Evolutionary conservation across 2,797 vertebrate genomes (phyloP).

Genomic region (Vespertilio murinus): DNA sequence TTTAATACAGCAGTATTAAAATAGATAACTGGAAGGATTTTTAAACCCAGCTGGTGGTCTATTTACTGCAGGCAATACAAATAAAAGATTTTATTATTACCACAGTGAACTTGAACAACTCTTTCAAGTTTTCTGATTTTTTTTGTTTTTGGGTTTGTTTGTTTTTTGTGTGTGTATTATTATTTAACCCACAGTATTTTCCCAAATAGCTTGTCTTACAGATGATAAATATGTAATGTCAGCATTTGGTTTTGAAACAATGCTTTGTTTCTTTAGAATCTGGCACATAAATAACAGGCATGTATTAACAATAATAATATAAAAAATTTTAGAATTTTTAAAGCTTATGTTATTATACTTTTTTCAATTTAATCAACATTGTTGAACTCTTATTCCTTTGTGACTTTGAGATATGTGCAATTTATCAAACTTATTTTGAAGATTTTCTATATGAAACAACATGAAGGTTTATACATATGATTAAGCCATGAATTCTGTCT

Average conservation of each 20-base stretch:
- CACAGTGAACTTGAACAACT: neutral
- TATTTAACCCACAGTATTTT: constrained; percentile 41
- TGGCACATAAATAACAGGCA: neutral
- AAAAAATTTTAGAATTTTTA: constrained; percentile 23
- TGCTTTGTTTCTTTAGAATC: constrained; percentile 31
- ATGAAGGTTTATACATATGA: neutral
- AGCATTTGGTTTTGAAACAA: constrained; percentile 42
- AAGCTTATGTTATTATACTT: neutral
- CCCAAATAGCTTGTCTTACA: neutral
- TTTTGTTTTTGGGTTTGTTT: neutral
- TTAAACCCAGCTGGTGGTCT: neutral
- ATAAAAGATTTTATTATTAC: neutral
- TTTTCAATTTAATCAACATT: neutral
- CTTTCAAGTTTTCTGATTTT: neutral
- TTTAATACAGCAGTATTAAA: neutral
- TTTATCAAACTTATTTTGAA: constrained; percentile 16
- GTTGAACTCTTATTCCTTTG: neutral
- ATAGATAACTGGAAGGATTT: constrained; percentile 14
- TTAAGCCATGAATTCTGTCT: neutral
- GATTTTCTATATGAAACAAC: neutral
- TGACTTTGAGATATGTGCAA: neutral
- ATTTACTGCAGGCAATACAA: neutral
- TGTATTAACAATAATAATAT: neutral
- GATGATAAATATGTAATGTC: neutral
- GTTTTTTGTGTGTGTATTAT: neutral